Percentiles rank a stretch among this genome's conserved stretches.
Evolutionary conservation across 2,888 invertebrate species (phyloP).

Genomic region (Andrena marginata): DNA sequence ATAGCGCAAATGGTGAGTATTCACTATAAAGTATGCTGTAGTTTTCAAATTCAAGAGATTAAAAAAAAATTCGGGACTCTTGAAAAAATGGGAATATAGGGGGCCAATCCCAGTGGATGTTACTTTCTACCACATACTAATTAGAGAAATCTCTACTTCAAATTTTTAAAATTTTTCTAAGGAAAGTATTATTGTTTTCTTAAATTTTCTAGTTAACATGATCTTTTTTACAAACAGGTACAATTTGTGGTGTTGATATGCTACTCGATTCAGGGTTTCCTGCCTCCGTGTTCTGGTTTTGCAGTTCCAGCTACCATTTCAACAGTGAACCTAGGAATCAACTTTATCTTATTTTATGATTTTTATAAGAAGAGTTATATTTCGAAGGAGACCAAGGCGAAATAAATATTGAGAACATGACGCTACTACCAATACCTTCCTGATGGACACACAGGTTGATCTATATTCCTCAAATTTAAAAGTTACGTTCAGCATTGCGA

Average conservation of each 20-base stretch:
- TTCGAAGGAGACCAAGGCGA: neutral
- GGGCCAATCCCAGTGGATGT: too few species aligned
- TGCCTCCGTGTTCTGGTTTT: neutral
- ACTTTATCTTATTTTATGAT: neutral
- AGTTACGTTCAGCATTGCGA: too few species aligned
- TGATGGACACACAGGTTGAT: too few species aligned
- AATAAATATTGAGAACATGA: neutral
- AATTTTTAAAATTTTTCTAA: neutral
- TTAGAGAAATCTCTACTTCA: neutral
- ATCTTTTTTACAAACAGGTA: neutral
- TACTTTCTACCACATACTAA: neutral
- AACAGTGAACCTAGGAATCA: neutral
- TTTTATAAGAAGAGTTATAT: neutral
- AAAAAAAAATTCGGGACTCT: too few species aligned
- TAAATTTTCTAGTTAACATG: too few species aligned
- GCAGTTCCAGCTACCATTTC: accelerated
- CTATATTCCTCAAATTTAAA: too few species aligned
- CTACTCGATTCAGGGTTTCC: neutral
- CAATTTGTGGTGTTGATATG: neutral
- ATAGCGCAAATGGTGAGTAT: neutral
- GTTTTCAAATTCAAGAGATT: too few species aligned
- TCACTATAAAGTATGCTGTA: too few species aligned
- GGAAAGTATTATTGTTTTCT: neutral
- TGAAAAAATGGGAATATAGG: too few species aligned
- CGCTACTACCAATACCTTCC: too few species aligned